phyloP scores from a whole-genome alignment of 1,140 invertebrate genomes.

The Platorchestia sp. region DNA sequence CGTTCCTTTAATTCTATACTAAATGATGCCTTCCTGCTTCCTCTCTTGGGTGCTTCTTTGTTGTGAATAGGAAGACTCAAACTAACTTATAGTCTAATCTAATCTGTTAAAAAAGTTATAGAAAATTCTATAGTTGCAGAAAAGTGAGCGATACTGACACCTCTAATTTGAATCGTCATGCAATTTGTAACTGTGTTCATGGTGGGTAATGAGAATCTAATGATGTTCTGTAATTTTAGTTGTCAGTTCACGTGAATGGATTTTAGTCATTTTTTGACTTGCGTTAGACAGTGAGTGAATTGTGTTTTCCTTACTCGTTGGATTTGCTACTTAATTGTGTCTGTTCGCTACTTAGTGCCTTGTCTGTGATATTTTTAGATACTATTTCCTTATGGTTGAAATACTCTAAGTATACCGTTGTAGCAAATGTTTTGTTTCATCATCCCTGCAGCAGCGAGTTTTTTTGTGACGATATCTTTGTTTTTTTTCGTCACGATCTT shows the following conservation, averaged over 20 bases:
- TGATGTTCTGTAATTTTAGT: too few species aligned
- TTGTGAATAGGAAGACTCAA: too few species aligned
- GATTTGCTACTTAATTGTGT: background rate
- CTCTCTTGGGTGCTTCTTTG: too few species aligned
- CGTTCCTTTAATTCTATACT: too few species aligned
- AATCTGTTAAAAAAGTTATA: too few species aligned
- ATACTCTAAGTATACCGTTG: background rate
- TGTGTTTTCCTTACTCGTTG: background rate
- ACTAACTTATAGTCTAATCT: too few species aligned
- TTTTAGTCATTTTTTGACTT: too few species aligned
- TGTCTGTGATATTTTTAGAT: conserved; percentile 16
- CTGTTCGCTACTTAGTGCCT: conserved; percentile 25
- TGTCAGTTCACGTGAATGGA: too few species aligned
- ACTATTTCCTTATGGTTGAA: background rate
- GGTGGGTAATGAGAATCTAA: background rate
- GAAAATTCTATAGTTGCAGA: too few species aligned
- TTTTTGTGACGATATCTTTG: background rate
- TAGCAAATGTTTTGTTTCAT: background rate
- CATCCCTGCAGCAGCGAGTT: background rate
- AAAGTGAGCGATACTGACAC: background rate
- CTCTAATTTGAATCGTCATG: background rate
- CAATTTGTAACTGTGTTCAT: background rate
- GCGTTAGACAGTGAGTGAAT: too few species aligned
- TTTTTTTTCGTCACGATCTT: background rate
- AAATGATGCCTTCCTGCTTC: too few species aligned